Base-by-base conservation (phyloP, 1,140 invertebrate genomes). In the Copidosoma floridanum region DNA sequence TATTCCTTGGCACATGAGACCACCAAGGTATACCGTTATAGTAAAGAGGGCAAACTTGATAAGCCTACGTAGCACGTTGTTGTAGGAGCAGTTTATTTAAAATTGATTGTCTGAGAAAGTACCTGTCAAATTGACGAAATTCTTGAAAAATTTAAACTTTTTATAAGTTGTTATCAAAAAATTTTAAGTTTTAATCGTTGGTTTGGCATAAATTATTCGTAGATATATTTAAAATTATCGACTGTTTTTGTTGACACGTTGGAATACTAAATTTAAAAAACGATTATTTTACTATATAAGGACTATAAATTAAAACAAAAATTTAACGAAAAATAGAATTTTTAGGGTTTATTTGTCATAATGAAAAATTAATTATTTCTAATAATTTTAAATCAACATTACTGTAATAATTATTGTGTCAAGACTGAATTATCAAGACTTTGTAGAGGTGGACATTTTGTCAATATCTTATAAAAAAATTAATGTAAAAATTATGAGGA, bases 381-480 rank as follows among this genome's bases (percentile, higher is more conserved):
- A 65, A 70, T 59, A 50, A 61, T 63, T 50, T 37, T 56, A 52
- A 65, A 73, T 70, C 62, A 72, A 63, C 68, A 51, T 73, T 72
- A 54, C 71, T 65, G 66, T 73, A 70, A 71, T 69, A 74, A 60
- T 70, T 73, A 75, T 74, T 74, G 68, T 74, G 68, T 74, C 70
- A 77, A 77, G 75, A 76, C 75, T 77, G 74, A 76, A 75, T 68
- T 71, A 76, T 72, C 64, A 73, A 76, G 73, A 76, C 71, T 76
- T 76, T 52, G 68, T 75, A 74, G 65, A 69, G 71, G 63, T 71
- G 70, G 64, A 76, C 69, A 74, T 75, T 76, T 76, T 76, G 72
- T 77, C 73, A 77, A 77, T 77, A 76, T 32, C 29, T 8, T 32
- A 6, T 32, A 68, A 61, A 71, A 65, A 73, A 68, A 75, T 70